Base-by-base conservation (phyloP, 2,888 invertebrate genomes). In the Mythimna albipuncta region DNA sequence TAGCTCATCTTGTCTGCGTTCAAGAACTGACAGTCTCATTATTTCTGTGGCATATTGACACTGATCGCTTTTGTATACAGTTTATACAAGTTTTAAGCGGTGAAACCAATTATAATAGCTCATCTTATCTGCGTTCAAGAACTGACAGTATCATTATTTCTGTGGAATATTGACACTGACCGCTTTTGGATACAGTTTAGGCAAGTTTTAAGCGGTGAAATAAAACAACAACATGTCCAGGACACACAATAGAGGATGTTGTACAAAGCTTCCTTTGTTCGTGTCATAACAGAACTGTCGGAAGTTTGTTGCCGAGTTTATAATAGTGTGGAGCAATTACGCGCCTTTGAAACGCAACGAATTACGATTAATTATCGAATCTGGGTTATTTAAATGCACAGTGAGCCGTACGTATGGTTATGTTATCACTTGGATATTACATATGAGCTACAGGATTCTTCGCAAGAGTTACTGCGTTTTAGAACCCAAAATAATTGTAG, bases 291-390 rank as follows among this genome's bases (percentile, higher is more conserved):
- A 67, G 19, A 57, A 57, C 35, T 55, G 16, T 21, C 54, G 62
- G 72, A 59, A 58, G 16, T 65, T 64, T 38, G 41, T 55, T 35
- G 52, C 64, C 44, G 41, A 41, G 64, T 41, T 16, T n/a, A 59
- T 66, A 50, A 35, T 44, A 62, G 64, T 52, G 38, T 47, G 6
- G 16, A 6, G 21, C 35, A 71, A 64, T 79, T 55, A 67, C 21
- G 47, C 38, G 52, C 4, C 47, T 55, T 54, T 68, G 41, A 10
- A 64, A 50, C 26, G 32, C 64, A 62, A 26, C 6, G n/a, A 68
- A 82, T 62, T 44, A 41, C 13, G n/a, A 26, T 59, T 62, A 66
- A 59, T 70, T 64, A 59, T 70, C 16, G 57, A 52, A 65, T 54
- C 11, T 2, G 21, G 59, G 63, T 63, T 4, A 57, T 69, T 74